Evolutionary conservation across 2,797 vertebrate genomes (phyloP).

Genomic region (Muscicapa striata): DNA sequence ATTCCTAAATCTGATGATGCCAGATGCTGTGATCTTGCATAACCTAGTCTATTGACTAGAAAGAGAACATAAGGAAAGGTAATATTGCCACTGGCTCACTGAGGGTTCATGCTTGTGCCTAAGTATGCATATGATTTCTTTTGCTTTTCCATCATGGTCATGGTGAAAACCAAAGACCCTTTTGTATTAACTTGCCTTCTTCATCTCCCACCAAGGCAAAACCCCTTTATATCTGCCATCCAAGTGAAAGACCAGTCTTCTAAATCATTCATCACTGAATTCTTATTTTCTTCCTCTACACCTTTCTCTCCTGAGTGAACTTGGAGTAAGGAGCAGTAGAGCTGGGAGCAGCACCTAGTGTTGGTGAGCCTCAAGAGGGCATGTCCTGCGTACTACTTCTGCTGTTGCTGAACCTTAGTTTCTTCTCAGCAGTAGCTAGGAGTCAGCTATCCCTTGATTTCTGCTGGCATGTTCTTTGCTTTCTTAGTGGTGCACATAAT

Average conservation of each 20-base stretch:
- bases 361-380: accelerated
- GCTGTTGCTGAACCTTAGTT: neutral
- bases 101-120: neutral
- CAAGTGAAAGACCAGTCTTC: neutral
- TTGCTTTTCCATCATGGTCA: neutral
- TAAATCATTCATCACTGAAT: neutral
- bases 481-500: neutral
- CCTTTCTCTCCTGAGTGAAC: neutral
- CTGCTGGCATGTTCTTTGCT: neutral
- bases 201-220: neutral
- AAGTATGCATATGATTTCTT: neutral
- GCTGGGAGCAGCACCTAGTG: neutral
- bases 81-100: neutral
- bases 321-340: neutral
- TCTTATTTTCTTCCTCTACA: neutral
- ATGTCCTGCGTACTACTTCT: neutral
- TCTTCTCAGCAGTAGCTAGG: neutral
- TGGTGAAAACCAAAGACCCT: neutral
- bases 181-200: neutral
- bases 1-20: neutral
- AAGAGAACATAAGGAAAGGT: neutral
- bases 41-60: neutral
- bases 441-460: neutral
- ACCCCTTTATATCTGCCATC: neutral
- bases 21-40: neutral